Evolutionary conservation across 2,113 vertebrate species (phyloP), one percentile per base, ranked within the genome.

Genomic region (Bucco capensis): DNA sequence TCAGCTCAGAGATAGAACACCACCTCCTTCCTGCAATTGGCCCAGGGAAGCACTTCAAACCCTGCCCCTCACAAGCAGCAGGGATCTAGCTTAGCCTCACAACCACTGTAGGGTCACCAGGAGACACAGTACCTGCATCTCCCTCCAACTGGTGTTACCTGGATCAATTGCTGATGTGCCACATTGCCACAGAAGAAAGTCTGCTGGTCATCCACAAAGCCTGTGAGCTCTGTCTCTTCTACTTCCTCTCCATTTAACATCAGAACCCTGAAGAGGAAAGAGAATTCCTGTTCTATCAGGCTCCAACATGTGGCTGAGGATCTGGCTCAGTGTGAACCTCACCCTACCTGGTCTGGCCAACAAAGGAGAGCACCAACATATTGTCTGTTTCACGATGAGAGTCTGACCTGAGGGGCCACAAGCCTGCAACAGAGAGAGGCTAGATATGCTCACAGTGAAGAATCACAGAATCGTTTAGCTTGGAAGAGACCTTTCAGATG

Each of bases 171-270:
- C 61, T 99, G 98, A 83, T 99, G 99, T 0, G 98, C 98, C 83
- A 99, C 99, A 0, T 99, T 99, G 73, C 99, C 99, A 18, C 99
- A 99, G 96, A 99, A 99, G 97, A 99, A 99, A 0, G 99, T 99
- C 97, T 99, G 99, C 95, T 99, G 99, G 87, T 99, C 99, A 37
- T 99, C 99, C 86, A 99, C 99, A 58, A 99, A 99, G 19, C 99
- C 99, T 1, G 98, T 98, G 70, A 99, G 97, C 80, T 99, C 99
- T 0, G 99, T 99, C 89, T 99, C 99, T 88, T 99, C 99, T 19
- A 99, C 99, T 79, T 99, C 99, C 92, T 99, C 99, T 9, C 99
- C 99, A 0, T 98, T 99, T 84, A 99, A 96, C 98, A 99, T 99
- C 92, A 99, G 97, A 57, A 99, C 99, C 88, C 99, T 99, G 86